Percentiles rank a stretch among this genome's conserved stretches.
These are phyloP conservation scores for Anser brachyrhynchus DNA, from an alignment of 2,113 vertebrate species.

Conservation along the genomic window DNA sequence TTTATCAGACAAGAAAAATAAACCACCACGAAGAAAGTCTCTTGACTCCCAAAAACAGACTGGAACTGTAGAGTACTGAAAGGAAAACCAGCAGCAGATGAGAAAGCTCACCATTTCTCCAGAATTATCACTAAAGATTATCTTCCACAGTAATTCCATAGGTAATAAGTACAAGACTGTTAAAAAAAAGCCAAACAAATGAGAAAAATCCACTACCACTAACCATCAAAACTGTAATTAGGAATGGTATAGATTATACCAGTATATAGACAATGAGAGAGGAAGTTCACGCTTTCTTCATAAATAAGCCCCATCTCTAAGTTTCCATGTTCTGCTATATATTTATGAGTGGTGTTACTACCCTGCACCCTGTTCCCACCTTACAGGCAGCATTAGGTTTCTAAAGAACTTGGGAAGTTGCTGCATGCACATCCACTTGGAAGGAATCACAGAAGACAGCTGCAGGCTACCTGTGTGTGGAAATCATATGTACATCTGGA, in stretches of 20 bases:
- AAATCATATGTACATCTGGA: neutral
- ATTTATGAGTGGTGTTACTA: neutral
- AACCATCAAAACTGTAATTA: neutral
- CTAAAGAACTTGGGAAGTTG: neutral
- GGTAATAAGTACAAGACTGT: neutral
- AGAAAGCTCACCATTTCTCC: neutral
- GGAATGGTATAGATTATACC: neutral
- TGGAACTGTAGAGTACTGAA: neutral
- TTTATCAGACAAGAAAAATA: slow-evolving; percentile 48
- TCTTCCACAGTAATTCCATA: neutral
- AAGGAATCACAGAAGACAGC: neutral
- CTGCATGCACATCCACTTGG: neutral
- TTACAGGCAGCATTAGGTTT: neutral
- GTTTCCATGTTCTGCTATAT: neutral
- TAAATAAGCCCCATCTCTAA: neutral
- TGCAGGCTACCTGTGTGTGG: neutral
- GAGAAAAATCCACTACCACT: neutral
- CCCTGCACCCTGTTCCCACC: neutral
- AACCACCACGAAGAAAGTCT: neutral
- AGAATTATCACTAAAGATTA: neutral
- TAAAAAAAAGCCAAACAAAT: neutral
- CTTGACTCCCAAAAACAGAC: neutral
- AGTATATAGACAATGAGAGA: neutral
- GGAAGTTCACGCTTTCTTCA: neutral
- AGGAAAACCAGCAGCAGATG: neutral